A percentile compares a stretch with the other conserved stretches of the same genome.
These are phyloP conservation scores for Bursaphelenchus okinawaensis DNA, from an alignment of 2,888 invertebrate species.

Conservation along the genomic window DNA sequence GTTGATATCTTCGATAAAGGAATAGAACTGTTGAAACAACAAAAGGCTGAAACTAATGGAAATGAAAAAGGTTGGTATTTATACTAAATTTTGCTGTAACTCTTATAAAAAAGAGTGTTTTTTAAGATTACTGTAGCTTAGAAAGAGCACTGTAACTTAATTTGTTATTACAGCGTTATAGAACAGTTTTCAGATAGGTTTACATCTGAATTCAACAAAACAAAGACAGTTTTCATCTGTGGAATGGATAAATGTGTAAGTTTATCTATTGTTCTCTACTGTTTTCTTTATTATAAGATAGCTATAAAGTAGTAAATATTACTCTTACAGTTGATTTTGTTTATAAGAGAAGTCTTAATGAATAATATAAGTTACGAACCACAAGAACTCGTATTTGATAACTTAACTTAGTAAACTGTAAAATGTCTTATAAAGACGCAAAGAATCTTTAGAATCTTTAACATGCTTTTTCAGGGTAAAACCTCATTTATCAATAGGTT, in stretches of 20 bases:
- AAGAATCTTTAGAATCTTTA: too few relatives aligned
- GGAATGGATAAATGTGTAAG: constrained; percentile 34
- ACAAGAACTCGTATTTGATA: too few relatives aligned
- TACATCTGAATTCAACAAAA: constrained; percentile 2
- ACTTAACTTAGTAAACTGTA: too few relatives aligned
- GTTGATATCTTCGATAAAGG: constrained; percentile 10
- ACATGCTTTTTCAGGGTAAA: constrained; percentile 69
- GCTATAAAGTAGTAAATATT: constrained; percentile 12
- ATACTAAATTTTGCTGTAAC: too few relatives aligned
- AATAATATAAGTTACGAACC: too few relatives aligned
- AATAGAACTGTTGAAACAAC: constrained; percentile 3
- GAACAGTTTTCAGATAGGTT: neutral
- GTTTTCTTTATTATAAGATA: neutral
- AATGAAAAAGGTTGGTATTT: neutral
- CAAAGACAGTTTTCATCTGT: constrained; percentile 25
- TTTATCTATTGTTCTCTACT: neutral
- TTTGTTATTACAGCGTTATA: neutral
- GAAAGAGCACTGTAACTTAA: neutral
- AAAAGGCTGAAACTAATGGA: neutral
- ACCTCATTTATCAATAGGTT: constrained; percentile 73
- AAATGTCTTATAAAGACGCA: too few relatives aligned
- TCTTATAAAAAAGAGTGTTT: neutral
- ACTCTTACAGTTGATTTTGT: neutral
- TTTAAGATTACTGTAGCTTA: neutral
- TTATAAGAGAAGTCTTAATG: too few relatives aligned